Percentiles rank a stretch among this genome's conserved stretches.
These are phyloP conservation scores for Lophius americanus DNA, from an alignment of 2,797 vertebrate genomes.

Conservation along the genomic window DNA sequence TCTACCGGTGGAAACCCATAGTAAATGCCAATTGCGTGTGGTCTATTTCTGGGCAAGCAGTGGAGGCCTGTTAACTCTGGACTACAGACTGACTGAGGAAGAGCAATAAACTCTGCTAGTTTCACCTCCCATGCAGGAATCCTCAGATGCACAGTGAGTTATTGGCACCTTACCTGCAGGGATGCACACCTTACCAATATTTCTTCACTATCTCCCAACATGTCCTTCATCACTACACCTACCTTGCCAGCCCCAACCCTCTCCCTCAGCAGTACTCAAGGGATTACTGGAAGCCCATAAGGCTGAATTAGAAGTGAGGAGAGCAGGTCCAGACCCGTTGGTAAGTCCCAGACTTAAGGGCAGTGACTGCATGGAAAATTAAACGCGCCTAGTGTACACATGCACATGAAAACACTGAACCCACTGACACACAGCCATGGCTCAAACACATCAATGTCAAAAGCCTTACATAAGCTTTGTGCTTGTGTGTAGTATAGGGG, in stretches of 20 bases:
- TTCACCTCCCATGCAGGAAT: constrained; percentile 23
- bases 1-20: constrained; percentile 51
- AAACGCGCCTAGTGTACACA: constrained; percentile 72
- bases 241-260: constrained; percentile 54
- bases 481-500: constrained; percentile 31
- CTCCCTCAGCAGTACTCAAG: constrained; percentile 63
- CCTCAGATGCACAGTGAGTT: constrained; percentile 40
- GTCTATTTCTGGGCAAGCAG: constrained; percentile 53
- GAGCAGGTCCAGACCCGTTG: constrained; percentile 79
- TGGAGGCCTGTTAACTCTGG: constrained; percentile 60
- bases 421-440: constrained; percentile 67
- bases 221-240: constrained; percentile 53
- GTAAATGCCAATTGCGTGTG: constrained; percentile 47
- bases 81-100: constrained; percentile 17
- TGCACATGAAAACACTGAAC: constrained; percentile 74
- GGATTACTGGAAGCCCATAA: constrained; percentile 77
- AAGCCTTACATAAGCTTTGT: constrained; percentile 61
- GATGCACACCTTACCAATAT: constrained; percentile 44
- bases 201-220: constrained; percentile 40
- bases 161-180: constrained; percentile 52
- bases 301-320: constrained; percentile 69
- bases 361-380: constrained; percentile 83
- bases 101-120: constrained; percentile 26
- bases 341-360: constrained; percentile 76
- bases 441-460: constrained; percentile 54